Evolutionary conservation across 1,140 invertebrate species (phyloP).

Genomic region (Aphidius ervi): DNA sequence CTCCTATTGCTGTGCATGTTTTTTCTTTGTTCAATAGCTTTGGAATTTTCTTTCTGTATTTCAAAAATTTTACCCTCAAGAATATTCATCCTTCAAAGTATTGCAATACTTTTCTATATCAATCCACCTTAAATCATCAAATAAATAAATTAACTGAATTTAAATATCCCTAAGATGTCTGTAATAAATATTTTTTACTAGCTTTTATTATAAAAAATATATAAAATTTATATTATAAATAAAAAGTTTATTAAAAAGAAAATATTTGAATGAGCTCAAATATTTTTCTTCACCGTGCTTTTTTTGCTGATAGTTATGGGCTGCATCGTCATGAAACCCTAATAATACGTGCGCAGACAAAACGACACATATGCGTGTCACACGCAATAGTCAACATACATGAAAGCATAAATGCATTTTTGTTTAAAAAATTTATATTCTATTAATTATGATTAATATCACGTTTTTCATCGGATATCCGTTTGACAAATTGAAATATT

Average conservation of each 20-base stretch:
- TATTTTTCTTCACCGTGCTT: background rate
- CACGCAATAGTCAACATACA: constrained; percentile 24
- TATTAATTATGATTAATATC: background rate
- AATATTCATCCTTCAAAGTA: too few species aligned
- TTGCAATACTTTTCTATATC: too few species aligned
- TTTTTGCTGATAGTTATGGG: background rate
- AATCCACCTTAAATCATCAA: too few species aligned
- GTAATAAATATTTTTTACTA: background rate
- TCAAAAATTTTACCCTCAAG: background rate
- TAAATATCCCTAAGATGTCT: background rate
- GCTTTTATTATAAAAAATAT: background rate
- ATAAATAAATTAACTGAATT: background rate
- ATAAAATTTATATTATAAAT: background rate
- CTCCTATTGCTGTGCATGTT: constrained; percentile 48
- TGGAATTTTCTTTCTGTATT: constrained; percentile 26
- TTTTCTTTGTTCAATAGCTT: constrained; percentile 50
- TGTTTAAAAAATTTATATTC: background rate
- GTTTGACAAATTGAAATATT: too few species aligned
- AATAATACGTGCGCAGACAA: constrained; percentile 44
- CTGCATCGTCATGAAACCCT: constrained; percentile 40
- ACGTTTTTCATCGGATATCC: too few species aligned
- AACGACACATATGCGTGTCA: constrained; percentile 43
- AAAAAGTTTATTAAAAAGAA: background rate
- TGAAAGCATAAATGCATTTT: background rate
- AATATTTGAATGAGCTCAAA: background rate